A percentile compares a stretch with the other conserved stretches of the same genome.
These are phyloP conservation scores for Pseudomyrmex pallidus DNA, from an alignment of 1,140 invertebrate species.

Conservation along the genomic window DNA sequence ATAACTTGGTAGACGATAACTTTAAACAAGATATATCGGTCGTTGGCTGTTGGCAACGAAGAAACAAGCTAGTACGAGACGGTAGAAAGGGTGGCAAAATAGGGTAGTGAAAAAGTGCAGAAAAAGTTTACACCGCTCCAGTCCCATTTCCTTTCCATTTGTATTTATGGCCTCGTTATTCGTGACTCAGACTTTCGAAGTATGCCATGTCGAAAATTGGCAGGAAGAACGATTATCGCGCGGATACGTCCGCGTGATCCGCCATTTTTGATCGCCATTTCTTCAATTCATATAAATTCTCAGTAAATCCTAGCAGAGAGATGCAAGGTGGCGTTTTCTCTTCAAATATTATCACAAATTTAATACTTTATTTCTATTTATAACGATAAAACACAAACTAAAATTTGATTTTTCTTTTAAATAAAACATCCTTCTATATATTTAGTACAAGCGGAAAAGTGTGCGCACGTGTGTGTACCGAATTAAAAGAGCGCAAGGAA, in stretches of 20 bases:
- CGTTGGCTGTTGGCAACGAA: constrained; percentile 30
- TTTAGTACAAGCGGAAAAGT: too few species aligned
- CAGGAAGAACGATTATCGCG: constrained; percentile 44
- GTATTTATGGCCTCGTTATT: constrained; percentile 75
- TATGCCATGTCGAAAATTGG: constrained; percentile 67
- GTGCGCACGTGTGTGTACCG: too few species aligned
- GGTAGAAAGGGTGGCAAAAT: constrained; percentile 63
- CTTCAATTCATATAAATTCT: too few species aligned
- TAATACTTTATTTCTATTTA: too few species aligned
- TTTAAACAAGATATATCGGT: constrained; percentile 78
- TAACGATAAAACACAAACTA: too few species aligned
- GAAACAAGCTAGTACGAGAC: constrained; percentile 44
- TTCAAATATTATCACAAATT: too few species aligned
- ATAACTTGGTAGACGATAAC: constrained; percentile 78
- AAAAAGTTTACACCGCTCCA: constrained; percentile 61
- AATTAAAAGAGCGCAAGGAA: neutral
- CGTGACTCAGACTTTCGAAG: constrained; percentile 50
- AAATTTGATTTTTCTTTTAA: too few species aligned
- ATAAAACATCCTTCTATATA: neutral
- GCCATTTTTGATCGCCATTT: neutral
- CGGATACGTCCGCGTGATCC: neutral
- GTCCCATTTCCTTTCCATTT: constrained; percentile 78
- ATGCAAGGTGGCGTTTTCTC: too few species aligned
- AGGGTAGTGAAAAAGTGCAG: constrained; percentile 43
- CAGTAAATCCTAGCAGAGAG: too few species aligned